Base-by-base conservation (phyloP, 2,888 invertebrate genomes). In the Mamestra brassicae region DNA sequence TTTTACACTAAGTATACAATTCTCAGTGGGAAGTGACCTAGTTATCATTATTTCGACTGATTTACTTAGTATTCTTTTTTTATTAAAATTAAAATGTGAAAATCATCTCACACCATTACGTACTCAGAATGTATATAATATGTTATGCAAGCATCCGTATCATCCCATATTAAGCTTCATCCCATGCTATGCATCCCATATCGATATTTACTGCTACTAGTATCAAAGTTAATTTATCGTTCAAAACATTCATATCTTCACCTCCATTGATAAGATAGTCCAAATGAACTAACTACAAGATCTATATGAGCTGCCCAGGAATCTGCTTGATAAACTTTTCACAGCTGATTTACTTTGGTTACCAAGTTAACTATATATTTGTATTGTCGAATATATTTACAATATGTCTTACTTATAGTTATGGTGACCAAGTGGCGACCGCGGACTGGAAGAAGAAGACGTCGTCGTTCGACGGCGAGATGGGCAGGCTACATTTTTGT, bases 11-110 rank as follows among this genome's bases (percentile, higher is more conserved):
- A 47, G 47, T 15, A 74, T 83, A 82, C 50, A 74, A 8, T 58
- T 78, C 42, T 84, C 81, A 89, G 84, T 83, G 85, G 89, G 90
- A 92, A 92, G 84, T 88, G 89, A 83, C 88, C 90, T 47, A 90
- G 62, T 83, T 88, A 75, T 60, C 52, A 57, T 15, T 67, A 54
- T 54, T 63, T 55, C 5, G 5, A 61, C 65, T 66, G 45, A 42
- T 60, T 54, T 2, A 63, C 54, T 50, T 17, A 54, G n/a, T 47
- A 52, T 60, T 65, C 58, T 64, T 55, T 74, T 47, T 47, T 74
- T 47, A 17, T 50, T n/a, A 34, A 26, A 26, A 26, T 34, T 0
- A n/a, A 55, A 38, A 45, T 50, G 13, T 34, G 5, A 17, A 3
- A 71, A 42, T 15, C 0, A n/a, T 58, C 50, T 42, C 3, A 42